Evolutionary conservation across 2,888 invertebrate species (phyloP).

Genomic region (Lepeophtheirus nordmannii): DNA sequence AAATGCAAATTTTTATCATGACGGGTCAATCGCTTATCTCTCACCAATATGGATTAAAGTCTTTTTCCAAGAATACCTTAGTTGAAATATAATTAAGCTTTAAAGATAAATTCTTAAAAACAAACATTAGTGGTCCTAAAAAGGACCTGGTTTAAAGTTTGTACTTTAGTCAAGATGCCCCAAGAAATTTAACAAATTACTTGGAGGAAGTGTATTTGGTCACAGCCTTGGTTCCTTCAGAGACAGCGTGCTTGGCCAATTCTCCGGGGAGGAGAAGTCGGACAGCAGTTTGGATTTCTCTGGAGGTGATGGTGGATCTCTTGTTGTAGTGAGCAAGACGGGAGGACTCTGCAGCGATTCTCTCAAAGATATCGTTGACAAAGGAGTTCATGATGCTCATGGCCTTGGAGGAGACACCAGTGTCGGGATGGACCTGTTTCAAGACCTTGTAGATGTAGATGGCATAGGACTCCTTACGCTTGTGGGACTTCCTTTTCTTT

Average conservation of each 20-base stretch:
- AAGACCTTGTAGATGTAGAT: slow-evolving; percentile 46
- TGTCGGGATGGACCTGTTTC: slow-evolving; percentile 45
- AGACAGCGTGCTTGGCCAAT: slow-evolving; percentile 52
- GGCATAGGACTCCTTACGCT: slow-evolving; percentile 32
- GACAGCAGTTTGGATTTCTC: slow-evolving; percentile 54
- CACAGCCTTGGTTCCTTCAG: slow-evolving; percentile 49
- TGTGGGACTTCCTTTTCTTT: slow-evolving; percentile 31
- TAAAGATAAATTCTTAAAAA: too few species aligned
- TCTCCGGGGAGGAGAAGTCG: slow-evolving; percentile 53
- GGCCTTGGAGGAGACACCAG: slow-evolving; percentile 51
- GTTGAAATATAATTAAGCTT: too few species aligned
- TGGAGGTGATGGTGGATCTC: slow-evolving; percentile 48
- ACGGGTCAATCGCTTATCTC: too few species aligned
- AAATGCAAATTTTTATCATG: too few species aligned
- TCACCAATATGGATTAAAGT: too few species aligned
- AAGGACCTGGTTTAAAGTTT: too few species aligned
- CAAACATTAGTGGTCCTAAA: too few species aligned
- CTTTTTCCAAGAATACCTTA: too few species aligned
- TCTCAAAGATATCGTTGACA: slow-evolving; percentile 56
- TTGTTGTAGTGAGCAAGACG: slow-evolving; percentile 48
- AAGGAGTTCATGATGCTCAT: slow-evolving; percentile 61
- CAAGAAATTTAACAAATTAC: slow-evolving; percentile 26
- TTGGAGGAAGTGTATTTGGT: slow-evolving; percentile 41
- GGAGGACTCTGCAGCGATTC: slow-evolving; percentile 50
- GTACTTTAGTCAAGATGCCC: too few species aligned